Base-by-base conservation (phyloP, 2,888 invertebrate genomes). In the Scotopteryx bipunctaria region DNA sequence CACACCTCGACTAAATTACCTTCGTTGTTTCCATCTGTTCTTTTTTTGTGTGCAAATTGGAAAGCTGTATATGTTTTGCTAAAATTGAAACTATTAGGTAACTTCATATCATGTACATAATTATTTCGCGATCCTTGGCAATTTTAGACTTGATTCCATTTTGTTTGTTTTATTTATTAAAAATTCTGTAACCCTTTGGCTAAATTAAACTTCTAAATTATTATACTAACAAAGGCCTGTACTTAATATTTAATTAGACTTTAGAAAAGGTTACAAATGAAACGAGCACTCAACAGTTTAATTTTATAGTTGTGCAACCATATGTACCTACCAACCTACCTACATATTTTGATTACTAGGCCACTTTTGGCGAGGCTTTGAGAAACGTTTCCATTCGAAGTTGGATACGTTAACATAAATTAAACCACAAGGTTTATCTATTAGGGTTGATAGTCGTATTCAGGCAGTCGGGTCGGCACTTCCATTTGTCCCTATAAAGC, bases 401-500 rank as follows among this genome's bases (percentile, higher is more conserved):
- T 73, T 59, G 57, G 63, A 67, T 67, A 70, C 66, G 71, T 69
- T 59, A 60, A 70, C 68, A 76, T 78, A 76, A 75, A 78, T 78
- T 76, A 77, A 78, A 72, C 78, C 78, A 40, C 78, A 77, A 64
- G 70, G 73, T 76, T 77, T 78, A 78, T 75, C 71, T 74, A 76
- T 78, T 70, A 76, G 73, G 77, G 72, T 67, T 67, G 73, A 74
- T 74, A 71, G 76, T 75, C 67, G 71, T 72, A 78, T 77, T 75
- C 71, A 73, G 67, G 71, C 66, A 67, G 71, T 71, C 67, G 77
- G 81, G 80, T 79, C 67, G 65, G 66, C 71, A 78, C 77, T 81
- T 81, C 76, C 79, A 79, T 79, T 80, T 74, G 78, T 72, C 72
- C 72, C 73, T 73, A 75, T 73, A 76, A 80, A 76, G 79, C 78